phyloP scores from a whole-genome alignment of 2,797 vertebrate genomes.

The Xyrichtys novacula region DNA sequence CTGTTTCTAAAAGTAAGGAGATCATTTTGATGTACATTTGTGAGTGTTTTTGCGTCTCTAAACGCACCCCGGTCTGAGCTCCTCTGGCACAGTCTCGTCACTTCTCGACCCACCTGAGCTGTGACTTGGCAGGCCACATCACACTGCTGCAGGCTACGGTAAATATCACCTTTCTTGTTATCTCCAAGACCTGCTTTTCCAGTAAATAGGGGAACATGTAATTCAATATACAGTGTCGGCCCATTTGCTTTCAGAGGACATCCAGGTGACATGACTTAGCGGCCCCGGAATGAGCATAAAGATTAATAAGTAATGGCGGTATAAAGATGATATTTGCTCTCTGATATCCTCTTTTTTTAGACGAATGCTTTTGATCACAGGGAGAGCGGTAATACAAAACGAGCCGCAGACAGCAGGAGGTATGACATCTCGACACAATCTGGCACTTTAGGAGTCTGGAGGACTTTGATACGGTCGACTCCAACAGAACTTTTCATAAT shows the following conservation, averaged over 20 bases:
- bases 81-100: slow-evolving; percentile 14
- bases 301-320: slow-evolving; percentile 88
- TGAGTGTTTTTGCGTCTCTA: not conserved
- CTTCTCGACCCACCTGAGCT: slow-evolving; percentile 64
- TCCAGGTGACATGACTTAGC: slow-evolving; percentile 84
- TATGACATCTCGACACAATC: slow-evolving; percentile 47
- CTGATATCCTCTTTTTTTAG: slow-evolving; percentile 72
- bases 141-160: slow-evolving; percentile 69
- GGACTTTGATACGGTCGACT: slow-evolving; percentile 13
- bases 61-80: not conserved
- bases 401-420: slow-evolving; percentile 46
- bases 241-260: slow-evolving; percentile 84
- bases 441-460: slow-evolving; percentile 25
- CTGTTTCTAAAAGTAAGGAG: not conserved
- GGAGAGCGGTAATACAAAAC: slow-evolving; percentile 71
- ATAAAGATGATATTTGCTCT: slow-evolving; percentile 84
- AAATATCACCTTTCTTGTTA: slow-evolving; percentile 89
- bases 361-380: slow-evolving; percentile 77
- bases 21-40: not conserved
- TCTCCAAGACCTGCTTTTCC: slow-evolving; percentile 86
- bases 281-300: slow-evolving; percentile 81
- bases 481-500: slow-evolving; percentile 18
- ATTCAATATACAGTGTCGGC: slow-evolving; percentile 77
- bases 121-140: slow-evolving; percentile 69
- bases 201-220: slow-evolving; percentile 84